Conservation (phyloP, 2,888 invertebrate species). For the Zygogramma bicolorata region DNA sequence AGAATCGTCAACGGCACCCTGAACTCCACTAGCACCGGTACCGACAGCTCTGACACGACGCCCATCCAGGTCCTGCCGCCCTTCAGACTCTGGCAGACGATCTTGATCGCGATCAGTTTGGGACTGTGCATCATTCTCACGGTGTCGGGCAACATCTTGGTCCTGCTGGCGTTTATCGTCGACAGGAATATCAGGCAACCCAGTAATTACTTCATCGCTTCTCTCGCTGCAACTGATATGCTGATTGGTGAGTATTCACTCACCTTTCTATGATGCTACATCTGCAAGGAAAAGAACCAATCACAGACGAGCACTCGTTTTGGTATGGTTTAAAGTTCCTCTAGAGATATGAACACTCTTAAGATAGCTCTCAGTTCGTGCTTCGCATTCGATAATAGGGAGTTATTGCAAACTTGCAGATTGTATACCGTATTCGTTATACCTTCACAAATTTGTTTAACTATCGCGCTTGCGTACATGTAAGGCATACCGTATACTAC, state of each 20-base stretch:
- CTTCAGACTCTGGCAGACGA: constrained; percentile 90
- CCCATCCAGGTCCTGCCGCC: constrained; percentile 78
- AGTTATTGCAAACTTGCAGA: too few species aligned
- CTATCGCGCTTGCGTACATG: too few species aligned
- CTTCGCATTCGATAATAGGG: too few species aligned
- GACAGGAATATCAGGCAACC: constrained; percentile 95
- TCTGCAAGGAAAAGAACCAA: too few species aligned
- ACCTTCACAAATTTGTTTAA: too few species aligned
- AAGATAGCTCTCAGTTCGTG: too few species aligned
- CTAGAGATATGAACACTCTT: too few species aligned
- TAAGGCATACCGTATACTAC: too few species aligned
- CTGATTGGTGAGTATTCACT: constrained; percentile 84
- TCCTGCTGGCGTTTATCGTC: constrained; percentile 93
- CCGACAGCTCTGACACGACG: constrained; percentile 44
- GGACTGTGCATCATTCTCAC: constrained; percentile 92
- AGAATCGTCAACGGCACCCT: constrained; percentile 33
- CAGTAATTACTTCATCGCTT: constrained; percentile 99
- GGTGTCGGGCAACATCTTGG: constrained; percentile 95
- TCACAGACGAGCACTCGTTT: too few species aligned
- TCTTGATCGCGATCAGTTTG: constrained; percentile 88
- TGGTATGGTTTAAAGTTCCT: too few species aligned
- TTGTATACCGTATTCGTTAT: too few species aligned
- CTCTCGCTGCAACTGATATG: constrained; percentile 96
- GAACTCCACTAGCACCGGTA: constrained; percentile 35
- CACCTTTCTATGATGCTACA: not conserved